Conservation (phyloP, 2,113 vertebrate species). For the Oncorhynchus keta region DNA sequence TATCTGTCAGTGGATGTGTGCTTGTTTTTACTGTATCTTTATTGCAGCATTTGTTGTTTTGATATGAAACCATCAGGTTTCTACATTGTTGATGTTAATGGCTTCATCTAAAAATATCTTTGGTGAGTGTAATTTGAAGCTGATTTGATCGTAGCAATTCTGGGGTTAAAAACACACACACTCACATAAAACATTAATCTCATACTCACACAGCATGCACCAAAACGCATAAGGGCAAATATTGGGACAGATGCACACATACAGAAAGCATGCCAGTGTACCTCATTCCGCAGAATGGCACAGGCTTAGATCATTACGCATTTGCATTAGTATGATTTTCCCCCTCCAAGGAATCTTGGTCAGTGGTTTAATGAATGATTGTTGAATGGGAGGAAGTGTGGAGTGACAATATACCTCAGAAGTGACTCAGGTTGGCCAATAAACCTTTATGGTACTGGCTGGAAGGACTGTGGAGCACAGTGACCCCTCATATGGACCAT, state of each 20-base stretch:
- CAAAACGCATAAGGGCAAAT: not conserved
- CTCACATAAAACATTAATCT: not conserved
- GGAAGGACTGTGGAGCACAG: not conserved
- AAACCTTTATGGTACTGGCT: not conserved
- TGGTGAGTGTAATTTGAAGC: not conserved
- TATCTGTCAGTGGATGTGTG: not conserved
- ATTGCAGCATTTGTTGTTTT: constrained; percentile 5
- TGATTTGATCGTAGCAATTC: no score
- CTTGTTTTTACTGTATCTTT: not conserved
- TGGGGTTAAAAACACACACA: not conserved
- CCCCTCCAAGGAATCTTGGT: not conserved
- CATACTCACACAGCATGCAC: not conserved
- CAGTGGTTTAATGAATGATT: not conserved
- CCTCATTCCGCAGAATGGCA: not conserved
- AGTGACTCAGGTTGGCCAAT: not conserved
- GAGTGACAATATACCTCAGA: not conserved
- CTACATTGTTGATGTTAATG: not conserved
- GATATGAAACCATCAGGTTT: not conserved
- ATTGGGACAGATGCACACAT: not conserved
- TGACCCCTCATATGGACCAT: not conserved
- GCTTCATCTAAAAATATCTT: not conserved
- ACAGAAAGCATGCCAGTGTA: not conserved
- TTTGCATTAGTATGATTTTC: not conserved
- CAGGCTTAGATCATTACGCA: not conserved
- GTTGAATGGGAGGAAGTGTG: not conserved